Evolutionary conservation across 92 coral and sea anemone species (phyloP), one percentile per base, ranked within the genome.

Genomic region (Heliopora coerulea): DNA sequence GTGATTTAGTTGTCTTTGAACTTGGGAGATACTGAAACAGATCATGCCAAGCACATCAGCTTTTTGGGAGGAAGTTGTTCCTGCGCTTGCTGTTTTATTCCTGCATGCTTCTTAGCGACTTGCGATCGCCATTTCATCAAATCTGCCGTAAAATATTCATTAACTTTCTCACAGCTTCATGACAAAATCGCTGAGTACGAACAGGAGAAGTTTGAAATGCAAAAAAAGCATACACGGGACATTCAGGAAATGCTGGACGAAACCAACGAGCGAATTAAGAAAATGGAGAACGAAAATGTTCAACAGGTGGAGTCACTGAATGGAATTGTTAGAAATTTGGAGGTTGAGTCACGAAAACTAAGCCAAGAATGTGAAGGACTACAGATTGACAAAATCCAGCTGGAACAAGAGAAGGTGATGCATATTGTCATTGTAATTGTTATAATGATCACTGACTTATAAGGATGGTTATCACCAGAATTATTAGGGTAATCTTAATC

Each of bases 141-240:
- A n/a, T n/a, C n/a, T n/a, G n/a, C n/a, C n/a, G n/a, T n/a, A n/a
- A n/a, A n/a, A n/a, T n/a, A n/a, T n/a, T n/a, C n/a, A n/a, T n/a
- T n/a, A n/a, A 37, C 42, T 1, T 28, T 62, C 1, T 15, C 57
- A 0, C 31, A 92, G 98, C 85, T 93, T 52, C 91, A 88, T 83
- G 98, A 93, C 88, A 93, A 85, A 84, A 73, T 86, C 54, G 96
- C 96, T 42, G 96, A 93, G 54, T 93, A 85, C 80, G 98, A 93
- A 59, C 93, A 91, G 73, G 98, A 93, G 49, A 93, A 93, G 88
- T 90, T 93, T 86, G 98, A 93, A 78, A 93, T 93, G 98, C 98
- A 93, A 77, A 93, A 93, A 32, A 91, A 89, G 41, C 98, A 93
- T 78, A 93, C 98, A 8, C 89, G 88, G 8, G 91, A 89, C 64